Percentiles rank a stretch among this genome's conserved stretches.
These are phyloP conservation scores for Brachyhypopomus gauderio DNA, from an alignment of 2,113 vertebrate species.

Conservation along the genomic window DNA sequence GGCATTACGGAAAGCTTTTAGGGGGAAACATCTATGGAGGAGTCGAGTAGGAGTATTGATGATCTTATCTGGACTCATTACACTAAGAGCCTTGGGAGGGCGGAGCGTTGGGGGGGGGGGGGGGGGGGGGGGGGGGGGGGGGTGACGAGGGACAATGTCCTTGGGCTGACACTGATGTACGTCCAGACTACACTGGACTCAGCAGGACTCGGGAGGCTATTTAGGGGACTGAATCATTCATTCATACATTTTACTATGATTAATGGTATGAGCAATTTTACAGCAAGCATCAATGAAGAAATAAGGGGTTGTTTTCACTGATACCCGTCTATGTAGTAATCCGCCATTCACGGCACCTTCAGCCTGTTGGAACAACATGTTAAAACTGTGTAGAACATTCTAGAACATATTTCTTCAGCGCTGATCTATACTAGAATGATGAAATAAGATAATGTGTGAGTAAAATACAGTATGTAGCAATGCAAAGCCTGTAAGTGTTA, in stretches of 20 bases:
- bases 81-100: slow-evolving; percentile 68
- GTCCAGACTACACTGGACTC: slow-evolving; percentile 21
- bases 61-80: slow-evolving; percentile 79
- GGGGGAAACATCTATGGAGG: slow-evolving; percentile 56
- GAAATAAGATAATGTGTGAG: slow-evolving; percentile 23
- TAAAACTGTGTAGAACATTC: neutral
- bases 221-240: slow-evolving; percentile 56
- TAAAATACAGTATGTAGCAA: slow-evolving; percentile 25
- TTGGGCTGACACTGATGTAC: slow-evolving; percentile 71
- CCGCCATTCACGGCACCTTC: neutral
- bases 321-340: neutral
- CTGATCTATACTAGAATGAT: too few relatives aligned
- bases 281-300: neutral
- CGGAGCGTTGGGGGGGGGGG: slow-evolving; percentile 1
- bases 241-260: slow-evolving; percentile 26
- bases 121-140: neutral
- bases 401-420: neutral
- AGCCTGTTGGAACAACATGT: neutral
- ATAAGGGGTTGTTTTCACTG: neutral
- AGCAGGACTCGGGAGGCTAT: slow-evolving; percentile 12
- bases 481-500: slow-evolving; percentile 51
- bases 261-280: neutral
- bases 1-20: slow-evolving; percentile 80
- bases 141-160: slow-evolving; percentile 65
- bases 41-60: slow-evolving; percentile 72